A percentile compares a stretch with the other conserved stretches of the same genome.
Evolutionary conservation across 2,888 invertebrate genomes (phyloP).

Genomic region (Morpho achilles): DNA sequence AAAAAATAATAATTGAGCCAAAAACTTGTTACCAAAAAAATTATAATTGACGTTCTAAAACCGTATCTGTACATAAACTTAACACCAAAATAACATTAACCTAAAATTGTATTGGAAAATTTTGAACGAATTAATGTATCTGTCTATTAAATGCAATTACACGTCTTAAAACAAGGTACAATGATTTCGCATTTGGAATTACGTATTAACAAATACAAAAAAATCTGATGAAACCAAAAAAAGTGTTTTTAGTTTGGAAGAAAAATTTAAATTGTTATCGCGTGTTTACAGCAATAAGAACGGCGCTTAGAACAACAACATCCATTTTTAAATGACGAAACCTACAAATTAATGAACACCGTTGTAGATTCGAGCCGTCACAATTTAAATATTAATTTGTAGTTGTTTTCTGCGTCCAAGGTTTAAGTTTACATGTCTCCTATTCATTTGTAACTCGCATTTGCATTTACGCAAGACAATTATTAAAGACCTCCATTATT

Average conservation of each 20-base stretch:
- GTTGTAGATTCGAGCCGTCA: slow-evolving; percentile 4
- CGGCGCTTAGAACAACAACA: neutral
- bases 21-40: too few relatives aligned
- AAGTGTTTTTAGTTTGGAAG: neutral
- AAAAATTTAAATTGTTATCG: slow-evolving; percentile 4
- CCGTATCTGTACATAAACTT: too few relatives aligned
- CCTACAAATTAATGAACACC: slow-evolving; percentile 4
- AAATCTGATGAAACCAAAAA: neutral
- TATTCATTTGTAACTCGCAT: slow-evolving; percentile 10
- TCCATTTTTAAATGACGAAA: slow-evolving; percentile 1
- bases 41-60: too few relatives aligned
- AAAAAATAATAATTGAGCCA: too few relatives aligned
- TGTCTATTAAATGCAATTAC: too few relatives aligned
- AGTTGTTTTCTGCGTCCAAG: slow-evolving; percentile 15
- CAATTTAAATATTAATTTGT: slow-evolving; percentile 13
- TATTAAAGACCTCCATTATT: slow-evolving; percentile 24
- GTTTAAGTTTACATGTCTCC: slow-evolving; percentile 14
- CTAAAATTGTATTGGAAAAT: too few relatives aligned
- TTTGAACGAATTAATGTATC: too few relatives aligned
- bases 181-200: too few relatives aligned
- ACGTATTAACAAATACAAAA: neutral
- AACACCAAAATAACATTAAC: too few relatives aligned
- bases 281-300: slow-evolving; percentile 4
- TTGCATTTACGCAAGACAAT: slow-evolving; percentile 26
- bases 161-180: too few relatives aligned